A percentile compares a stretch with the other conserved stretches of the same genome.
phyloP scores from a whole-genome alignment of 2,797 vertebrate species.

The Argyrosomus regius region DNA sequence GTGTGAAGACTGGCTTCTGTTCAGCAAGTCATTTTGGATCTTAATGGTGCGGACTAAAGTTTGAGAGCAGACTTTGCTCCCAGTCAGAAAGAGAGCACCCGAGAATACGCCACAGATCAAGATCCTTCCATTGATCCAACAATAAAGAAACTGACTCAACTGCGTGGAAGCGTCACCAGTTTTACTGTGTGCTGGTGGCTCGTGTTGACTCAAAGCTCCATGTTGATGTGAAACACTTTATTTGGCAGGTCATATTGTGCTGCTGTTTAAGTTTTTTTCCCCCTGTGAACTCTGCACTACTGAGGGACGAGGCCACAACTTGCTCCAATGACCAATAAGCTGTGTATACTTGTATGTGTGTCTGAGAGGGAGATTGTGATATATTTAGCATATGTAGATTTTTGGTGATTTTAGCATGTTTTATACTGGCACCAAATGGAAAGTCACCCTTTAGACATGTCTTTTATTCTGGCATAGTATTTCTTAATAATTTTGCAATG shows the following conservation, averaged over 20 bases:
- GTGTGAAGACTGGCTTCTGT: conserved; percentile 49
- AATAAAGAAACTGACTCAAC: neutral
- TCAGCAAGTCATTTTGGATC: conserved; percentile 13
- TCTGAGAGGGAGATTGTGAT: neutral
- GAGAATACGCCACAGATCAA: neutral
- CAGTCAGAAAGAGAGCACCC: neutral
- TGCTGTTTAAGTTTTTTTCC: neutral
- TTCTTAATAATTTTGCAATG: neutral
- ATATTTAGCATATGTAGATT: neutral
- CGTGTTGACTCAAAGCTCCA: conserved; percentile 20
- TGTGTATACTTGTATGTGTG: neutral
- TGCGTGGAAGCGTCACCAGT: neutral
- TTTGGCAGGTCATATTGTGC: conserved; percentile 36
- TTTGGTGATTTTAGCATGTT: neutral
- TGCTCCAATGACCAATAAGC: conserved; percentile 23
- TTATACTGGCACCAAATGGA: conserved; percentile 11
- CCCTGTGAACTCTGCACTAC: conserved; percentile 51
- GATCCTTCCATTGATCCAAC: neutral
- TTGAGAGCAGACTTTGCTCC: conserved; percentile 19
- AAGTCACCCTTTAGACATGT: conserved; percentile 13
- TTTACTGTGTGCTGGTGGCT: conserved; percentile 9
- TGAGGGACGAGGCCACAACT: conserved; percentile 23
- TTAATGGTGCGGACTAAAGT: neutral
- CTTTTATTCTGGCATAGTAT: neutral
- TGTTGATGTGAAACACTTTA: conserved; percentile 30